These are phyloP conservation scores for Drosophila sordidapex DNA, from an alignment of 2,888 invertebrate species.

Conservation along the genomic window DNA sequence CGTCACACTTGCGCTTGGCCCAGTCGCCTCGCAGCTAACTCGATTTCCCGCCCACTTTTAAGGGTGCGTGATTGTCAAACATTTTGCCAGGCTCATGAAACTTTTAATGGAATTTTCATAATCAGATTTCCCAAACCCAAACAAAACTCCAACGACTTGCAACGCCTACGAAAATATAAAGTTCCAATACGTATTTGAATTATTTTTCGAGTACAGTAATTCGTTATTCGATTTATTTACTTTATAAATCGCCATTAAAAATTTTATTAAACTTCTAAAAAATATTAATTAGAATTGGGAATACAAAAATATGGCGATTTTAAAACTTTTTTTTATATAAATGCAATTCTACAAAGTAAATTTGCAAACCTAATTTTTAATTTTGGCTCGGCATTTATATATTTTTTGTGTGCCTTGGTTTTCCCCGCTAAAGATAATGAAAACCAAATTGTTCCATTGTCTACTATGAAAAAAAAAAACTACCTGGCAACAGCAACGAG, in stretches of 20 bases:
- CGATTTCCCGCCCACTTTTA: conserved; percentile 46
- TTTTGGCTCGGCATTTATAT: background rate
- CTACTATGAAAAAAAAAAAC: background rate
- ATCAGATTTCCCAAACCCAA: conserved; percentile 53
- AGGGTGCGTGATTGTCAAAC: conserved; percentile 71
- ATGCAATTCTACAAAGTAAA: too few relatives aligned
- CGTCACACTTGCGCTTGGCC: conserved; percentile 69
- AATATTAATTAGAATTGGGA: background rate
- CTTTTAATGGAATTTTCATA: conserved; percentile 77
- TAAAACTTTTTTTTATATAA: background rate
- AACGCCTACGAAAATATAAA: conserved; percentile 3
- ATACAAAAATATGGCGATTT: background rate
- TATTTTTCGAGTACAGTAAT: conserved; percentile 2
- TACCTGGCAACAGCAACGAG: conserved; percentile 18
- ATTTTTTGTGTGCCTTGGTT: background rate
- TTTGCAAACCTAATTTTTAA: background rate
- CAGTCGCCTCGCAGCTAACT: conserved; percentile 50
- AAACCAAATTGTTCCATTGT: background rate
- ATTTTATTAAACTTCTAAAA: background rate
- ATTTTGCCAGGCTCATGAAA: conserved; percentile 62
- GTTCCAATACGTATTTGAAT: conserved; percentile 22
- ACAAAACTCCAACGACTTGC: background rate
- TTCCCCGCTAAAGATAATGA: background rate
- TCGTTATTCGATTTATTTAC: background rate
- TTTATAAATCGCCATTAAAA: background rate